Conservation (phyloP, 2,113 vertebrate species). For the Sinocyclocheilus maitianheensis region DNA sequence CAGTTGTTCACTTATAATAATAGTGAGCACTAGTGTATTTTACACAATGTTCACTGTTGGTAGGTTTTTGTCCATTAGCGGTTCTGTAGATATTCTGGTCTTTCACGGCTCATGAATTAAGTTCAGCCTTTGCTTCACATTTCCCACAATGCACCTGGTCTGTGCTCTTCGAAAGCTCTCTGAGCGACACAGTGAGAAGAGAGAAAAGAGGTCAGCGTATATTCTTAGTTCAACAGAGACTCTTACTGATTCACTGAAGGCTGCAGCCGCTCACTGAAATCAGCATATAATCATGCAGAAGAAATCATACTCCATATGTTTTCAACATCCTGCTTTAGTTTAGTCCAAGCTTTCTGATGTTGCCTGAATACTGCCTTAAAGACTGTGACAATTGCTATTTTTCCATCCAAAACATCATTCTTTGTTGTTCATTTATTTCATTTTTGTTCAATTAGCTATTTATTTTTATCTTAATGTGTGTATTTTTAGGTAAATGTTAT, state of each 20-base stretch:
- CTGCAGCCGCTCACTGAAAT: neutral
- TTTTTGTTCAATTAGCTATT: no score
- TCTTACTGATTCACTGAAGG: neutral
- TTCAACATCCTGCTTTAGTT: no score
- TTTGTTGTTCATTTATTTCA: no score
- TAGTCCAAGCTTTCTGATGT: neutral
- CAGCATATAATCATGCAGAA: neutral
- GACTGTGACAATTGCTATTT: no score
- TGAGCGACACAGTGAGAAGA: neutral
- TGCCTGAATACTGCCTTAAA: neutral
- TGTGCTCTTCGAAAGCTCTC: constrained; percentile 4
- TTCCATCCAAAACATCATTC: no score
- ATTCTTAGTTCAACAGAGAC: neutral
- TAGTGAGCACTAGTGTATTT: neutral
- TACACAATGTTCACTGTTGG: neutral
- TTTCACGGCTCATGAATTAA: neutral
- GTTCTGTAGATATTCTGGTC: no score
- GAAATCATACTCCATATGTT: no score
- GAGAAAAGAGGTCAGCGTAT: constrained; percentile 31
- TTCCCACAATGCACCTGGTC: constrained; percentile 28
- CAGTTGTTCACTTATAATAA: no score
- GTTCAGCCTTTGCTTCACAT: constrained; percentile 9
- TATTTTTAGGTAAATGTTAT: no score
- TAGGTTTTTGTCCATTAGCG: no score
- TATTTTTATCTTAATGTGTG: no score